Conservation (phyloP, 1,140 invertebrate genomes). For the Panagrolaimus sp. region DNA sequence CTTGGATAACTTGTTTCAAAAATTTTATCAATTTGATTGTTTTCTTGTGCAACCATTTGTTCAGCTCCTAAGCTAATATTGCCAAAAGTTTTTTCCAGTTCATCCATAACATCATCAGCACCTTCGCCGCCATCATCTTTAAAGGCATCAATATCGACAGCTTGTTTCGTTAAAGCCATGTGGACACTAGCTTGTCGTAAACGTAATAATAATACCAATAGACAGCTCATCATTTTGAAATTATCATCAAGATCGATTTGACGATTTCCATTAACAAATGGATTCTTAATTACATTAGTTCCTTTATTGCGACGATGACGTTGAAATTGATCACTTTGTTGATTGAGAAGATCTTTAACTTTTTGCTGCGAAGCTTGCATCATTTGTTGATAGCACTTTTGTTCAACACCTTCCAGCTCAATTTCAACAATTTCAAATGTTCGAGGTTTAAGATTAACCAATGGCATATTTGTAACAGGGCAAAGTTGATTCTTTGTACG, state of each 20-base stretch:
- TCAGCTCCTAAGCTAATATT: constrained; percentile 25
- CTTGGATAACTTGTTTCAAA: constrained; percentile 28
- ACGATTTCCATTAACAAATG: constrained; percentile 35
- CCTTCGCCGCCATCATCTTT: constrained; percentile 30
- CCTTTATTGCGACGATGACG: constrained; percentile 5
- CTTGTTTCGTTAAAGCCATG: constrained; percentile 24
- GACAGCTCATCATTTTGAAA: constrained; percentile 40
- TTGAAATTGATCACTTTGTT: constrained; percentile 16
- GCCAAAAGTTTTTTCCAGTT: constrained; percentile 27
- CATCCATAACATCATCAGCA: constrained; percentile 2
- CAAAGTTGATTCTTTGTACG: constrained; percentile 49
- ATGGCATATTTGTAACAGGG: constrained; percentile 38
- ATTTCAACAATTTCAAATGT: constrained; percentile 35
- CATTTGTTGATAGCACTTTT: constrained; percentile 41
- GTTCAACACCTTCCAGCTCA: constrained; percentile 35
- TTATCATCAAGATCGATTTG: constrained; percentile 33
- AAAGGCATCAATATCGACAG: constrained; percentile 50
- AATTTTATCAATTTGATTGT: constrained; percentile 12
- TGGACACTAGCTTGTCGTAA: constrained; percentile 15
- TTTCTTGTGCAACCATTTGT: not conserved
- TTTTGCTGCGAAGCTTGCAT: constrained; percentile 35
- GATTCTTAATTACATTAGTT: constrained; percentile 26
- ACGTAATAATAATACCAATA: constrained; percentile 45
- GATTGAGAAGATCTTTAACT: constrained; percentile 17
- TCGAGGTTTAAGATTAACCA: constrained; percentile 39